Percentiles rank a stretch among this genome's conserved stretches.
phyloP scores from a whole-genome alignment of 1,140 invertebrate species.

The Trichonephila inaurata region DNA sequence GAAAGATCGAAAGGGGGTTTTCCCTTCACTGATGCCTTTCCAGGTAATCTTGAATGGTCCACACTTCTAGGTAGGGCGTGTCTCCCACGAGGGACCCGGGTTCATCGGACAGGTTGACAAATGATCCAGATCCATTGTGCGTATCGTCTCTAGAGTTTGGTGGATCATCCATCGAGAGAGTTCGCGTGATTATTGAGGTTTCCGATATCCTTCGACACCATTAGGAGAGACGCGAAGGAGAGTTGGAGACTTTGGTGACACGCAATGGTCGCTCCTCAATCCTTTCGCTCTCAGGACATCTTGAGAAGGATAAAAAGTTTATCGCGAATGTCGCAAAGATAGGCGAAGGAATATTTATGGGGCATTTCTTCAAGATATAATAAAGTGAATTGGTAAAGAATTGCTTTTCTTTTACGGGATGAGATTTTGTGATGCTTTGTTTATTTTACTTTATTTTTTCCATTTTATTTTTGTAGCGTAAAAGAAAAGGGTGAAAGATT shows the following conservation, averaged over 20 bases:
- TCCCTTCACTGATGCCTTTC: neutral
- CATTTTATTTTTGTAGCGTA: too few relatives aligned
- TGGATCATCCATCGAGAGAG: slow-evolving; percentile 26
- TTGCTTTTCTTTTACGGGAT: too few relatives aligned
- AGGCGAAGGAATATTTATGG: neutral
- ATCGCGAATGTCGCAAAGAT: neutral
- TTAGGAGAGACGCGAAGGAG: slow-evolving; percentile 19
- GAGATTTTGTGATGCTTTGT: too few relatives aligned
- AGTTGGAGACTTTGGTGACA: neutral
- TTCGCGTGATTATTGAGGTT: slow-evolving; percentile 45
- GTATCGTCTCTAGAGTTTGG: slow-evolving; percentile 43
- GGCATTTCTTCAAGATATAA: too few relatives aligned
- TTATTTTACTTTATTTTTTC: too few relatives aligned
- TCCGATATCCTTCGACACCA: slow-evolving; percentile 51
- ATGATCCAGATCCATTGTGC: slow-evolving; percentile 34
- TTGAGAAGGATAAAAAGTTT: slow-evolving; percentile 5
- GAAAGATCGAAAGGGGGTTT: neutral
- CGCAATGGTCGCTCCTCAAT: neutral
- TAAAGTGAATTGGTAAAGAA: too few relatives aligned
- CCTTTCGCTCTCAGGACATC: neutral
- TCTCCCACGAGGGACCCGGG: slow-evolving; percentile 5
- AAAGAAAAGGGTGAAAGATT: too few relatives aligned
- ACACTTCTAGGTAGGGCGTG: slow-evolving; percentile 22
- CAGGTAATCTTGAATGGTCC: slow-evolving; percentile 20
- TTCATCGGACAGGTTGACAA: slow-evolving; percentile 43